Evolutionary conservation across 1,140 invertebrate genomes (phyloP), one percentile per base, ranked within the genome.

Genomic region (Bombus balteatus): DNA sequence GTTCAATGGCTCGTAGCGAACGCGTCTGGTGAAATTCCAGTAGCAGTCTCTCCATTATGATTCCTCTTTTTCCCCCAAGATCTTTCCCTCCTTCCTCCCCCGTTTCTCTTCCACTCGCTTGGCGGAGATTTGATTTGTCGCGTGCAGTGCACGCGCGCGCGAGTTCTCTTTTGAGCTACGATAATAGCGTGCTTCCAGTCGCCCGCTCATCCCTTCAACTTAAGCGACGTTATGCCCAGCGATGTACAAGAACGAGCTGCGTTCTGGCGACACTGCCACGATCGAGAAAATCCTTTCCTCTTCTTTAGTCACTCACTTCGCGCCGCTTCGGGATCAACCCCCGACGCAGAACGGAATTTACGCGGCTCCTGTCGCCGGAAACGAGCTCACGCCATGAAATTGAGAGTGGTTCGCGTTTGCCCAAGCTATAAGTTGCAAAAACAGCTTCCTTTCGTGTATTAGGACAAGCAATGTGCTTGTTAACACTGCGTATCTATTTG

Each of bases 41-140:
- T 77, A 71, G 89, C 82, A 62, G 76, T 90, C 72, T 83, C 89
- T 85, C 77, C 68, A 80, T 84, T 86, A 80, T 66, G 65, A 86
- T 88, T 78, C 75, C 70, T 68, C 76, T 39, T 32, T 22, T 53
- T 57, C 39, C 62, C 71, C 32, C 13, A n/a, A 41, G 12, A 34
- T 70, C 43, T 41, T 47, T 9, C n/a, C 10, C 65, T 12, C n/a
- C 13, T 59, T 28, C 25, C 66, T 22, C 68, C 70, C 62, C 76
- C 81, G 88, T 81, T 74, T 62, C 39, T 57, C 76, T 90, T 90
- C 87, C 83, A 72, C 88, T 87, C 87, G 87, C 88, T 90, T 81
- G 81, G 73, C 90, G 81, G 72, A 88, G 88, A 91, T 91, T 91
- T 91, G 90, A 91, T 91, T 91, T 91, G 90, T 91, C 88, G 90